Percentiles rank a stretch among this genome's conserved stretches.
These are phyloP conservation scores for Tiliacea citrago DNA, from an alignment of 2,888 invertebrate genomes.

Conservation along the genomic window DNA sequence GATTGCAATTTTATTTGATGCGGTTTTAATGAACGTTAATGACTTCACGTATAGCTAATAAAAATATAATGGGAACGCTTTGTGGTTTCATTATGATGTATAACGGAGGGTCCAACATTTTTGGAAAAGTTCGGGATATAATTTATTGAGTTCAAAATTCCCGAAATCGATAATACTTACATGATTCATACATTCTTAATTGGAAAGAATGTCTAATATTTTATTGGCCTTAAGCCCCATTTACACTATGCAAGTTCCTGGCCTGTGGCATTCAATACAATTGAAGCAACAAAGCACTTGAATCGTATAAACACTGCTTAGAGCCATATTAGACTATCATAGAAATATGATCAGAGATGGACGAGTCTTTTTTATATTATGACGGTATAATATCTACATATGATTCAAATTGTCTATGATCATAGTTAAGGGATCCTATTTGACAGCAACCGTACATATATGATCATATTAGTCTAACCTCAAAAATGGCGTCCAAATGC, in stretches of 20 bases:
- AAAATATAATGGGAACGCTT: constrained; percentile 8
- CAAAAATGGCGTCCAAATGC: too few relatives aligned
- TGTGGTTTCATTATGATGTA: constrained; percentile 23
- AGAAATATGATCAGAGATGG: too few relatives aligned
- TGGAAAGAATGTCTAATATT: not conserved
- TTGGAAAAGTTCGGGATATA: not conserved
- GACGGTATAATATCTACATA: too few relatives aligned
- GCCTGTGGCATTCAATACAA: not conserved
- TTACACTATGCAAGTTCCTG: not conserved
- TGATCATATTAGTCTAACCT: too few relatives aligned
- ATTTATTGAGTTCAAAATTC: not conserved
- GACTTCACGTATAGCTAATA: constrained; percentile 2
- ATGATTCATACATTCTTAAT: not conserved
- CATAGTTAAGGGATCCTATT: too few relatives aligned
- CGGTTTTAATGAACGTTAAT: constrained; percentile 34
- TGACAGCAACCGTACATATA: too few relatives aligned
- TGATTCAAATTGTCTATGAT: too few relatives aligned
- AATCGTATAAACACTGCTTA: not conserved
- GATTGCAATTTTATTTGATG: constrained; percentile 48
- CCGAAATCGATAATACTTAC: not conserved
- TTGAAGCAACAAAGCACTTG: not conserved
- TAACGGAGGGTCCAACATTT: not conserved
- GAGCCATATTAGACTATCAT: too few relatives aligned
- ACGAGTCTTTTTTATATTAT: too few relatives aligned
- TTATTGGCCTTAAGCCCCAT: too few relatives aligned